These are phyloP conservation scores for Cataglyphis altisquamis DNA, from an alignment of 2,888 invertebrate genomes.

Conservation along the genomic window DNA sequence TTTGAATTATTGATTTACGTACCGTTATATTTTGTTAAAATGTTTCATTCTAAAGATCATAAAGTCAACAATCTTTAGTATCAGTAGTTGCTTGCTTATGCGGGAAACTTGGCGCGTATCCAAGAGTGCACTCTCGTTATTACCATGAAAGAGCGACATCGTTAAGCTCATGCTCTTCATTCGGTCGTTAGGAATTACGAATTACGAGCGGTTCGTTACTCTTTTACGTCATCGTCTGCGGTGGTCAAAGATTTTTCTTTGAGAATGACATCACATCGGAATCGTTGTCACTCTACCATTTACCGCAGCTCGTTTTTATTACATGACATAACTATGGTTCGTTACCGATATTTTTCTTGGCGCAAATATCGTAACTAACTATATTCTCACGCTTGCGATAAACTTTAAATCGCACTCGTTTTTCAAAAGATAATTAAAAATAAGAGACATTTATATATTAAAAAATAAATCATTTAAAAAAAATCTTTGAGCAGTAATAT, in stretches of 20 bases:
- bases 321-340: constrained; percentile 28
- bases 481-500: not conserved
- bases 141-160: not conserved
- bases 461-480: not conserved
- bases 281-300: constrained; percentile 11
- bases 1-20: not conserved
- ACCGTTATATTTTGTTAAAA: not conserved
- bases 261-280: not conserved
- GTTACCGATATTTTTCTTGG: constrained; percentile 48
- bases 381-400: not conserved
- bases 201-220: constrained; percentile 43
- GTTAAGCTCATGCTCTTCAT: constrained; percentile 8
- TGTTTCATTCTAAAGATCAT: not conserved
- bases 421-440: not conserved
- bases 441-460: not conserved
- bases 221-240: constrained; percentile 10
- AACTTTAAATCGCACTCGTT: not conserved
- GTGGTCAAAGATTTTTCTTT: constrained; percentile 30
- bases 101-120: constrained; percentile 12
- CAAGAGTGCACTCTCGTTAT: constrained; percentile 32
- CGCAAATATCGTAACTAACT: constrained; percentile 22
- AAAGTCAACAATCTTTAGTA: constrained; percentile 10
- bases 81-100: constrained; percentile 11
- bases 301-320: constrained; percentile 49
- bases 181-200: constrained; percentile 33